Conservation (phyloP, 2,113 vertebrate species). For the Gavialis gangeticus region DNA sequence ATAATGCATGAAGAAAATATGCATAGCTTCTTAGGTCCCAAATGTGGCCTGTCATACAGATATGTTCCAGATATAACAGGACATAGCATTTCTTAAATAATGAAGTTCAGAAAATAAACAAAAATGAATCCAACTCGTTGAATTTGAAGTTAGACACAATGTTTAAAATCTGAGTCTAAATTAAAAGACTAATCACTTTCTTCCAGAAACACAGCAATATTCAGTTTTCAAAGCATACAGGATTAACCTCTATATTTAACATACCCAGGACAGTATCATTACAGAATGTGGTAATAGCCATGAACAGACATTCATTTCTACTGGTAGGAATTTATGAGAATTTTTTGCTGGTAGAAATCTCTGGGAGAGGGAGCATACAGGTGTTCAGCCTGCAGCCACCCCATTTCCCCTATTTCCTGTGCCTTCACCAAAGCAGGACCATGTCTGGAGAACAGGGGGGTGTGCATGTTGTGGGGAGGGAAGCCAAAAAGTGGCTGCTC, state of each 20-base stretch:
- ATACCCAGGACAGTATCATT: neutral
- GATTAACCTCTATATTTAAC: neutral
- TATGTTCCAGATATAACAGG: neutral
- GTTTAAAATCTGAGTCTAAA: neutral
- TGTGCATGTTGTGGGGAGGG: no score
- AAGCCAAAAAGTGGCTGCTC: no score
- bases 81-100: slow-evolving; percentile 37
- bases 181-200: slow-evolving; percentile 15
- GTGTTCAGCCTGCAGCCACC: no score
- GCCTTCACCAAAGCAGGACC: no score
- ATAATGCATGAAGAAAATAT: neutral
- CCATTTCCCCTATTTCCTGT: no score
- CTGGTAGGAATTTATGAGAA: no score
- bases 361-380: no score
- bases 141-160: neutral
- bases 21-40: neutral
- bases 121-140: neutral
- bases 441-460: no score
- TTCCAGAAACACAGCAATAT: neutral
- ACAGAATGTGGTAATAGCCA: no score
- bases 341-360: no score
- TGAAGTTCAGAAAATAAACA: fast-evolving
- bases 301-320: no score
- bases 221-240: neutral
- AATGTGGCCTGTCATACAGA: neutral